These are phyloP conservation scores for Agrotis clavis DNA, from an alignment of 2,888 invertebrate species.

Conservation along the genomic window DNA sequence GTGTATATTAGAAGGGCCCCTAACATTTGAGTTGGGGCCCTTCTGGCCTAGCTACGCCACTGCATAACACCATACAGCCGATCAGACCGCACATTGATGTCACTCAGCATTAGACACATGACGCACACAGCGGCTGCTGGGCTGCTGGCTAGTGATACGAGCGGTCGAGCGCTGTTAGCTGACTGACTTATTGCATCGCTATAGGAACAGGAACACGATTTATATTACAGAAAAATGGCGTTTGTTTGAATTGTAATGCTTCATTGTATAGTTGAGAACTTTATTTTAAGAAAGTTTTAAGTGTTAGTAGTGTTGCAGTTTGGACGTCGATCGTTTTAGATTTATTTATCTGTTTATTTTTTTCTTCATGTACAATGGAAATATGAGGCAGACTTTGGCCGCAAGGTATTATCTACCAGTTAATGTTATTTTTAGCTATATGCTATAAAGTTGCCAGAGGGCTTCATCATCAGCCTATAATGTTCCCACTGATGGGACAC, in stretches of 20 bases:
- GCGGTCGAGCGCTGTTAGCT: neutral
- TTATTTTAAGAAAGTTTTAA: constrained; percentile 1
- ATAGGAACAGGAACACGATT: neutral
- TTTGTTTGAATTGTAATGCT: constrained; percentile 5
- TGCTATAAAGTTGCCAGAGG: too few species aligned
- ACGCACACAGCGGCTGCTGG: neutral
- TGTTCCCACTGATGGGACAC: too few species aligned
- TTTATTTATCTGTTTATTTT: too few species aligned
- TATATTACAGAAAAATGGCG: constrained; percentile 6
- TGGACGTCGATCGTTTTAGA: too few species aligned
- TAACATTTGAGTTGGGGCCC: neutral
- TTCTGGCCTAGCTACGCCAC: neutral
- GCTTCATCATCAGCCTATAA: too few species aligned
- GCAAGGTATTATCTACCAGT: too few species aligned
- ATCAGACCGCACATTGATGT: constrained; percentile 1
- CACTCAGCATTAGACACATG: neutral
- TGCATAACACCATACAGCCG: neutral
- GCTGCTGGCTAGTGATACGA: neutral
- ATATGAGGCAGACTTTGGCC: too few species aligned
- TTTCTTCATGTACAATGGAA: too few species aligned
- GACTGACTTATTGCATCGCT: constrained; percentile 13
- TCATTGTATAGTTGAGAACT: neutral
- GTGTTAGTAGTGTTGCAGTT: neutral
- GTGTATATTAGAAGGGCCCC: too few species aligned
- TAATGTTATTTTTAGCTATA: too few species aligned